Conservation (phyloP, 2,797 vertebrate genomes). For the Sebastes steindachneri region DNA sequence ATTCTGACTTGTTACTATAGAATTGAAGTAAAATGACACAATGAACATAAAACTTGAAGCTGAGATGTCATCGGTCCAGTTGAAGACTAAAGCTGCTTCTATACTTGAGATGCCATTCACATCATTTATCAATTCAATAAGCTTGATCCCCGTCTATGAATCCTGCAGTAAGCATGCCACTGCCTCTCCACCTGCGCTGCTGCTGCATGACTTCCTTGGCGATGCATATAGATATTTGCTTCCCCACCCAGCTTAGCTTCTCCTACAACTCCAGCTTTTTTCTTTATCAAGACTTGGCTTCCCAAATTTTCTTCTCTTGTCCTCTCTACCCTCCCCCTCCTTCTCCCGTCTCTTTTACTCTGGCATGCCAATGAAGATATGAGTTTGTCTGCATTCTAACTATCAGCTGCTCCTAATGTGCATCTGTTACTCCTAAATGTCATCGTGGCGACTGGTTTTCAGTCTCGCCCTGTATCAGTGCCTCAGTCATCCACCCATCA, state of each 20-base stretch:
- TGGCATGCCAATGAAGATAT: conserved; percentile 53
- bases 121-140: neutral
- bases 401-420: conserved; percentile 17
- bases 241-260: neutral
- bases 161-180: conserved; percentile 15
- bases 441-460: conserved; percentile 15
- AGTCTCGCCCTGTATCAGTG: conserved; percentile 33
- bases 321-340: neutral
- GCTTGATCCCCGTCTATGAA: neutral
- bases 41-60: neutral
- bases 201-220: conserved; percentile 34
- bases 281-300: conserved; percentile 9
- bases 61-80: neutral
- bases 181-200: neutral
- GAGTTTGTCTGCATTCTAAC: conserved; percentile 53
- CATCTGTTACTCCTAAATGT: conserved; percentile 17
- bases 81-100: neutral
- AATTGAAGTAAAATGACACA: neutral
- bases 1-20: neutral
- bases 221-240: conserved; percentile 1
- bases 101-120: neutral
- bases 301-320: neutral
- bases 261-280: conserved; percentile 12
- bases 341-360: conserved; percentile 24
- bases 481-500: conserved; percentile 13